phyloP scores from a whole-genome alignment of 1,140 invertebrate genomes.

The Scaptomyza montana region DNA sequence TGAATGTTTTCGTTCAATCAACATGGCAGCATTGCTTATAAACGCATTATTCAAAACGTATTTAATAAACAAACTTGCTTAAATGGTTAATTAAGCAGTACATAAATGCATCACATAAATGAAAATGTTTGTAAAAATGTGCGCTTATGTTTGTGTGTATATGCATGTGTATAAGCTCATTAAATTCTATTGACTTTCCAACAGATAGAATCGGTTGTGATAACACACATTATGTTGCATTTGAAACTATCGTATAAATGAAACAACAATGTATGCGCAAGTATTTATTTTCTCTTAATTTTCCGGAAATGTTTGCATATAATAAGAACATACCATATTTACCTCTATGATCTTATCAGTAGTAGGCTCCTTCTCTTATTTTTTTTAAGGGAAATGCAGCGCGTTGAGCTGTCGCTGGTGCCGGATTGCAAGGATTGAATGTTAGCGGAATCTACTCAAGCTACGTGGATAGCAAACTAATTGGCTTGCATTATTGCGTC shows the following conservation, averaged over 20 bases:
- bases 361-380: too few species aligned
- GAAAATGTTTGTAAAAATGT: too few species aligned
- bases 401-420: not conserved
- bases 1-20: conserved; percentile 1
- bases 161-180: conserved; percentile 11
- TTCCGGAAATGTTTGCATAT: conserved; percentile 8
- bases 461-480: too few species aligned
- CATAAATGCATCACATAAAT: too few species aligned
- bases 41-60: not conserved
- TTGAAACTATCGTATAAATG: too few species aligned
- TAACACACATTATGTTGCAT: not conserved
- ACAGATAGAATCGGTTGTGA: not conserved
- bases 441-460: conserved; percentile 40
- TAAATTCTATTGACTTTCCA: conserved; percentile 14
- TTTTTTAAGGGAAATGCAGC: not conserved
- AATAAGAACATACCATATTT: conserved; percentile 13
- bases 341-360: not conserved
- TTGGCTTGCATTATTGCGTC: too few species aligned
- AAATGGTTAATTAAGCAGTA: too few species aligned
- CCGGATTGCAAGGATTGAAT: conserved; percentile 20
- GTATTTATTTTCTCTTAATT: too few species aligned
- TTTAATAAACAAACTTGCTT: too few species aligned
- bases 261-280: too few species aligned
- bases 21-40: not conserved
- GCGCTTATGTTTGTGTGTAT: not conserved